Evolutionary conservation across 2,797 vertebrate genomes (phyloP).

Genomic region (Acanthurus lineatus): DNA sequence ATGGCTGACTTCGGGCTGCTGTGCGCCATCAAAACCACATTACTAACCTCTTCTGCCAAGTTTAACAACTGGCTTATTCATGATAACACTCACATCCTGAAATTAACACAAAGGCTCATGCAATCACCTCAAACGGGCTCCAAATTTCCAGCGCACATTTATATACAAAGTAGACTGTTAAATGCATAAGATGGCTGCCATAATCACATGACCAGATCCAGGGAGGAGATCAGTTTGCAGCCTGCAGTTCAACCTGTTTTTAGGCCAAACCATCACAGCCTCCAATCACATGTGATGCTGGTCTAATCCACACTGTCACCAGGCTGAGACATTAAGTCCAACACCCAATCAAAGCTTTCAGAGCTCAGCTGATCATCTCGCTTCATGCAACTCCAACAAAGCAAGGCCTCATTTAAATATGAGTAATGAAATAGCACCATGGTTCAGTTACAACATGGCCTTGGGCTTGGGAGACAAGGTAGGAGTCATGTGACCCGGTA

Average conservation of each 20-base stretch:
- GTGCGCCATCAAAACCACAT: neutral
- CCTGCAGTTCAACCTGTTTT: constrained; percentile 56
- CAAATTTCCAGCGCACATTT: constrained; percentile 21
- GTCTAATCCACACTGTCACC: constrained; percentile 47
- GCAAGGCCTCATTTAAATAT: constrained; percentile 1
- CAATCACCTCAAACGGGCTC: constrained; percentile 8
- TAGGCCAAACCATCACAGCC: constrained; percentile 41
- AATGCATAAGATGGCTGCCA: constrained; percentile 63
- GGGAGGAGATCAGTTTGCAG: constrained; percentile 33
- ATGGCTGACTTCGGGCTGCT: neutral
- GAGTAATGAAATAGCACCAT: neutral
- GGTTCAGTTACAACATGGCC: neutral
- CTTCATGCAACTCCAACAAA: constrained; percentile 6
- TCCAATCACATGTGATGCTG: constrained; percentile 41
- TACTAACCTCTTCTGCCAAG: neutral
- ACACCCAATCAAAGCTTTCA: constrained; percentile 21
- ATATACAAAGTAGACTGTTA: constrained; percentile 37
- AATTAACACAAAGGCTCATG: neutral
- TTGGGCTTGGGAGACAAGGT: neutral
- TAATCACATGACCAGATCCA: constrained; percentile 52
- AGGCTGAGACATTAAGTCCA: constrained; percentile 20
- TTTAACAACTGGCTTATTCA: neutral
- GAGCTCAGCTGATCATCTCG: constrained; percentile 5
- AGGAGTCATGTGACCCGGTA: constrained; percentile 17
- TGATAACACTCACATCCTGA: neutral